Evolutionary conservation across 2,797 vertebrate genomes (phyloP).

Genomic region (Sebastolobus alascanus): DNA sequence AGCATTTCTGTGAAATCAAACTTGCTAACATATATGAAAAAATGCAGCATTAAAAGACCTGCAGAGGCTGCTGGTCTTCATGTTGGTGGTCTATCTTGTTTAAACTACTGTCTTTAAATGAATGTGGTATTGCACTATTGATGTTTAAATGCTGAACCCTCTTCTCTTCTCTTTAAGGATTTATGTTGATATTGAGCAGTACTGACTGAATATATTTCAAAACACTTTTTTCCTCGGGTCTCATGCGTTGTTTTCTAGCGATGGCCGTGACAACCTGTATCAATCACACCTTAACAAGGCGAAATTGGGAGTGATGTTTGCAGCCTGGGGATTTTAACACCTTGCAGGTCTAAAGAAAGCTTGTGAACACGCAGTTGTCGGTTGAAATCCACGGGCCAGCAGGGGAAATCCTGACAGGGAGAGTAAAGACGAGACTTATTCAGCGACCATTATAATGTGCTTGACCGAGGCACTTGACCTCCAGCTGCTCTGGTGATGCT

Average conservation of each 20-base stretch:
- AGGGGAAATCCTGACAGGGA: conserved; percentile 20
- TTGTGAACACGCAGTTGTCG: not conserved
- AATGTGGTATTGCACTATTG: conserved; percentile 6
- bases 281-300: conserved; percentile 48
- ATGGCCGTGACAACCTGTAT: conserved; percentile 38
- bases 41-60: not conserved
- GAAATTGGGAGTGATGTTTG: conserved; percentile 48
- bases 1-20: not conserved
- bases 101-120: conserved; percentile 2
- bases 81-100: conserved; percentile 11
- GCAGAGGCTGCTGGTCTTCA: not conserved
- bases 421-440: conserved; percentile 33
- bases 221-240: conserved; percentile 12
- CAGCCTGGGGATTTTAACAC: conserved; percentile 22
- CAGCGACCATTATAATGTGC: conserved; percentile 31
- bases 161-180: conserved; percentile 19
- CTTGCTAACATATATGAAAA: not conserved
- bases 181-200: conserved; percentile 33
- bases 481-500: conserved; percentile 24
- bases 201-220: conserved; percentile 31
- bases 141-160: conserved; percentile 17
- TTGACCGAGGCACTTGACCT: conserved; percentile 39
- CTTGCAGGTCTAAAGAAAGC: conserved; percentile 21
- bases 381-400: conserved; percentile 18
- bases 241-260: conserved; percentile 13